These are phyloP conservation scores for Paralvinella palmiformis DNA, from an alignment of 1,140 invertebrate genomes.

Conservation along the genomic window DNA sequence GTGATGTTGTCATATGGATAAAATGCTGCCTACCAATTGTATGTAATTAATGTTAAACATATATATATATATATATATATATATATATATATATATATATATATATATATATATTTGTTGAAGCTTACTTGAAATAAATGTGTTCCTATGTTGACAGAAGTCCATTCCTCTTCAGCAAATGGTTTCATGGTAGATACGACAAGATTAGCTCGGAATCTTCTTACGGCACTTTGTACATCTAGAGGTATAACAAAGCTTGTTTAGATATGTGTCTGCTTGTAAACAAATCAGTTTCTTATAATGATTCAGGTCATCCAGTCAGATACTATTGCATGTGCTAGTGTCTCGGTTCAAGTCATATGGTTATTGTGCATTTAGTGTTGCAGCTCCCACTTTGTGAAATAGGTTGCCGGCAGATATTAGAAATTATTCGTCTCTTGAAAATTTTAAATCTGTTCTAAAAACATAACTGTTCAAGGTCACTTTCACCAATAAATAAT, in stretches of 20 bases:
- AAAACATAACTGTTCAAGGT: no score
- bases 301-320: not conserved
- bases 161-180: constrained; percentile 73
- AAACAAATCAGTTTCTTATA: not conserved
- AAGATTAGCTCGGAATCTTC: constrained; percentile 58
- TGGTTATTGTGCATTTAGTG: not conserved
- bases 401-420: no score
- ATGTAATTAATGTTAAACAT: not conserved
- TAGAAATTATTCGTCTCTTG: no score
- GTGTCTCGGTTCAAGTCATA: not conserved
- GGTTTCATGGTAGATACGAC: constrained; percentile 50
- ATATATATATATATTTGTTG: not conserved
- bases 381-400: not conserved
- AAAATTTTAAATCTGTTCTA: no score
- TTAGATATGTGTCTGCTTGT: not conserved
- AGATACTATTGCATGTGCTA: not conserved
- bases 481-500: no score
- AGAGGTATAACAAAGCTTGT: constrained; percentile 15
- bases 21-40: not conserved
- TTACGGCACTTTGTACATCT: constrained; percentile 50
- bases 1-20: not conserved
- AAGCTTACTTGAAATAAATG: constrained; percentile 60
- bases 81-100: no score
- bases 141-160: constrained; percentile 63
- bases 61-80: not conserved